Evolutionary conservation across 2,888 invertebrate genomes (phyloP), one percentile per base, ranked within the genome.

Genomic region (Drosophila pullipes): DNA sequence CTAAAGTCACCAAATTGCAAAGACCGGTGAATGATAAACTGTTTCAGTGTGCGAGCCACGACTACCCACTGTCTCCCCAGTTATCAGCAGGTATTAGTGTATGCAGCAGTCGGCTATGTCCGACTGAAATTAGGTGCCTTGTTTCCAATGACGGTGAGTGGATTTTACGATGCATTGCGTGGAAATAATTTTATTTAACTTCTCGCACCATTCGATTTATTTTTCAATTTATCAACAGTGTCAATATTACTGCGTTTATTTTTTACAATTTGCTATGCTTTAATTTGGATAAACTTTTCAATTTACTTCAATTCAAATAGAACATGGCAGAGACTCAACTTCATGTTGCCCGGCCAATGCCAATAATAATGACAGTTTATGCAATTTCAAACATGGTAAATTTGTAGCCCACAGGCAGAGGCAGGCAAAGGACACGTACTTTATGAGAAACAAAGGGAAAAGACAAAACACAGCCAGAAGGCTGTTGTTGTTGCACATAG

Each of bases 321-420:
- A 39, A 28, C 9, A 28, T 13, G 39, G 4, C n/a, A 33, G 6
- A n/a, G 57, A 18, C 28, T 9, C 39, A 39, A 3, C 18, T 57
- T 30, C n/a, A 11, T 1, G 5, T 16, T 41, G 58, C 10, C 31
- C 44, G 30, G 41, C 41, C 31, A 58, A 10, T 58, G 41, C 41
- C 41, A 44, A 31, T 30, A 58, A 58, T 58, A 44, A 44, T 58
- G 44, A 22, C 41, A 58, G 30, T 58, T 41, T 41, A 44, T 58
- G n/a, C 41, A 22, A 31, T 41, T 58, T 44, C 31, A 58, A 58
- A 22, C 44, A 44, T 31, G 30, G 10, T n/a, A 22, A 41, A 58
- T 41, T 58, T 30, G 30, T 41, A 31, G 58, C 35, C 28, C 28
- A n/a, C 22, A 44, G 44, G 39, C 57, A 16, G 30, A 16, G 22